These are phyloP conservation scores for Ceratitis capitata DNA, from an alignment of 1,140 invertebrate species.

Conservation along the genomic window DNA sequence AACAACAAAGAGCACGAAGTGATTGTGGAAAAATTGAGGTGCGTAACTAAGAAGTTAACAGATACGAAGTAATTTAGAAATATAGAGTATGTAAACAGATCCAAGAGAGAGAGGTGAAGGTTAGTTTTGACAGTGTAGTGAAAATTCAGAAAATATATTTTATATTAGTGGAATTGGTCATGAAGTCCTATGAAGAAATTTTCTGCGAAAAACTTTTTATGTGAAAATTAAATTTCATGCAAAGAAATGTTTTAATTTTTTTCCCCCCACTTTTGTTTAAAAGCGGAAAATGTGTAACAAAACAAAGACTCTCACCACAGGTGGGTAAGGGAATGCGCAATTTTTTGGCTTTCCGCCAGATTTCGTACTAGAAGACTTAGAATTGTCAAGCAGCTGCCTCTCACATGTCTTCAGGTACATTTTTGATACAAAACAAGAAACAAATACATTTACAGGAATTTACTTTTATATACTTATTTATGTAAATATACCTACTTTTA, in stretches of 20 bases:
- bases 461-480: not conserved
- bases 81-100: no score
- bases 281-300: not conserved
- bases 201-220: no score
- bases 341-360: not conserved
- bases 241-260: not conserved
- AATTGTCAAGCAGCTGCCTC: not conserved
- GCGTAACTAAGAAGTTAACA: no score
- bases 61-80: no score
- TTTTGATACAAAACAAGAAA: not conserved
- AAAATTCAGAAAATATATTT: no score
- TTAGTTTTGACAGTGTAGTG: no score
- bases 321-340: slow-evolving; percentile 1
- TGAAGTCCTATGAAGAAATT: no score
- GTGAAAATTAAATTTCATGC: no score
- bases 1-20: not conserved
- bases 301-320: not conserved
- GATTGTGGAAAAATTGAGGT: slow-evolving; percentile 42
- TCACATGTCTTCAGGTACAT: slow-evolving; percentile 30
- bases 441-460: not conserved
- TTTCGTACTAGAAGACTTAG: not conserved
- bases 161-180: no score
- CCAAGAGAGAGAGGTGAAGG: no score
- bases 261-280: no score
- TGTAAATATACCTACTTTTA: not conserved